Base-by-base conservation (phyloP, 2,888 invertebrate species). In the Cyaniris semiargus region DNA sequence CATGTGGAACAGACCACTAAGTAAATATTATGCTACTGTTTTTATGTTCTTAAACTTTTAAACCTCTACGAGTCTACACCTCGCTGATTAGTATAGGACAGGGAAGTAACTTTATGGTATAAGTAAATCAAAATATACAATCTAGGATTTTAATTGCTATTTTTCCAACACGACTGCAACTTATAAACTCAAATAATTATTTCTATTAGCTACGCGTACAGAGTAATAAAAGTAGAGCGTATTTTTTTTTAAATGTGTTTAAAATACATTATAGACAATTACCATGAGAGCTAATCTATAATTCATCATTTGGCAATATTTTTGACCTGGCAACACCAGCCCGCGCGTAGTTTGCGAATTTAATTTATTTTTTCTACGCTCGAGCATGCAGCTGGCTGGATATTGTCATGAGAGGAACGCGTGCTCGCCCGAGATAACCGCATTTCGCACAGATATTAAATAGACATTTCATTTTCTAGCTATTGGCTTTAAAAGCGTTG, bases 351-450 rank as follows among this genome's bases (percentile, higher is more conserved):
- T 66, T 31, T 66, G 58, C n/a, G 23, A 13, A 21, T 27, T 23
- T 60, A 8, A 66, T 15, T 66, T 66, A 18, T 66, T 66, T 66
- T 66, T 66, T 31, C 31, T 15, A 15, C 66, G 66, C 66, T 66
- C 27, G 66, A 15, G 66, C 27, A 66, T 31, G 66, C 66, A 66
- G 66, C 27, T 27, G 27, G 66, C 66, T 66, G 66, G 66, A 15
- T 31, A 21, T 27, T 66, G 18, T 66, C 66, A 66, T 66, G 66
- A 27, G 66, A 66, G 66, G 27, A 31, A 66, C 66, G 66, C 66
- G 66, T 66, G 66, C 66, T 66, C 66, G 7, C 5, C 66, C 27
- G 66, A 31, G 66, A 66, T 66, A 66, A 66, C 66, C 31, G 66
- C 66, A 27, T 31, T 66, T 66, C 27, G 66, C 66, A 27, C 27